These are phyloP conservation scores for Habroteleia sp. DNA, from an alignment of 2,888 invertebrate species.

Conservation along the genomic window DNA sequence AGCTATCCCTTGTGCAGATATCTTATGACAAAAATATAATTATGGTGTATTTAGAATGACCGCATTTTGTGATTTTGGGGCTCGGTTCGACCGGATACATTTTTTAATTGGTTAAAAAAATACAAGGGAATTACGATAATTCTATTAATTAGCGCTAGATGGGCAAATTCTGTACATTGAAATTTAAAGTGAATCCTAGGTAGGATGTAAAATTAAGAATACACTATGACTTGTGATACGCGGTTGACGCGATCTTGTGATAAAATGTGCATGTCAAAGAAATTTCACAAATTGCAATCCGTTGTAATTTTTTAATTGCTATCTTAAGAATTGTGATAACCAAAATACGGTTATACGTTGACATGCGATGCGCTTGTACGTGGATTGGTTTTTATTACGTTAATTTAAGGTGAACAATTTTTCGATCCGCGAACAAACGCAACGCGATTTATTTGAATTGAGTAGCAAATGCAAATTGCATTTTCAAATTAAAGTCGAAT, in stretches of 20 bases:
- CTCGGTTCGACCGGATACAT: constrained; percentile 43
- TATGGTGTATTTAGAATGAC: constrained; percentile 33
- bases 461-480: constrained; percentile 32
- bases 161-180: constrained; percentile 9
- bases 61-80: constrained; percentile 30
- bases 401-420: too few species aligned
- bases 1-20: constrained; percentile 36
- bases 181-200: constrained; percentile 38
- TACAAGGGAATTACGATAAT: neutral
- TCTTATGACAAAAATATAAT: constrained; percentile 12
- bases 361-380: neutral
- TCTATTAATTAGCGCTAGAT: neutral
- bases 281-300: constrained; percentile 15
- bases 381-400: too few species aligned
- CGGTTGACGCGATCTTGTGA: constrained; percentile 53
- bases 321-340: too few species aligned
- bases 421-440: neutral
- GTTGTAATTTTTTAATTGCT: constrained; percentile 4
- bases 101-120: constrained; percentile 2
- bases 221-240: constrained; percentile 47
- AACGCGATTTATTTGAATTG: too few species aligned
- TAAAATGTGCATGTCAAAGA: constrained; percentile 38
- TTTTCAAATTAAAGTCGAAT: constrained; percentile 46
- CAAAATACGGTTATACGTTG: too few species aligned
- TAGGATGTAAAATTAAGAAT: constrained; percentile 51